A percentile compares a stretch with the other conserved stretches of the same genome.
Evolutionary conservation across 1,140 invertebrate species (phyloP).

Genomic region (Philotrypesis tridentata): DNA sequence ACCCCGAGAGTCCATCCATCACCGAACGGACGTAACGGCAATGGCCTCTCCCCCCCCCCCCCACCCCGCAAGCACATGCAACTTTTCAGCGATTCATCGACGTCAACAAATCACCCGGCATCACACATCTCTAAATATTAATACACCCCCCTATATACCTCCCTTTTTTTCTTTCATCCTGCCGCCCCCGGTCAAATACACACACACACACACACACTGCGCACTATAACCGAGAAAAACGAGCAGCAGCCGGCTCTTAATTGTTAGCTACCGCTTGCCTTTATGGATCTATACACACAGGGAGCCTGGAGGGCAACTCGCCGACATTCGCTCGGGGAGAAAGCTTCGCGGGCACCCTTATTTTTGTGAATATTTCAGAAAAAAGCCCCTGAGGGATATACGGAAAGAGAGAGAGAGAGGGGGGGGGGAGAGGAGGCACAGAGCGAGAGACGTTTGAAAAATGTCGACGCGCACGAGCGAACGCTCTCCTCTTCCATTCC

Average conservation of each 20-base stretch:
- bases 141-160: not conserved
- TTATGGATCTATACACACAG: not conserved
- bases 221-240: slow-evolving; percentile 5
- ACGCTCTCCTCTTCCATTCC: too few relatives aligned
- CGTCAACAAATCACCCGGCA: slow-evolving; percentile 14
- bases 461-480: not conserved
- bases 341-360: not conserved
- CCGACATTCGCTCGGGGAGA: not conserved
- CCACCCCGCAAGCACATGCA: not conserved
- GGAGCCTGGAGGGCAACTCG: too few relatives aligned
- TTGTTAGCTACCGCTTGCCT: not conserved
- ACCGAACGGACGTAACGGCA: not conserved
- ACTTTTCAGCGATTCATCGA: slow-evolving; percentile 20
- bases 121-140: slow-evolving; percentile 7
- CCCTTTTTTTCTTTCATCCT: too few relatives aligned
- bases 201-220: not conserved
- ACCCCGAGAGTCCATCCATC: not conserved
- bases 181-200: too few relatives aligned
- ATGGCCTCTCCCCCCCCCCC: not conserved
- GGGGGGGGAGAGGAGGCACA: too few relatives aligned
- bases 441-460: slow-evolving; percentile 16
- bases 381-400: slow-evolving; percentile 11
- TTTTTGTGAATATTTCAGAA: slow-evolving; percentile 31
- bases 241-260: not conserved
- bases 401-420: too few relatives aligned